Conservation (phyloP, 2,888 invertebrate genomes). For the Emmelina monodactyla region DNA sequence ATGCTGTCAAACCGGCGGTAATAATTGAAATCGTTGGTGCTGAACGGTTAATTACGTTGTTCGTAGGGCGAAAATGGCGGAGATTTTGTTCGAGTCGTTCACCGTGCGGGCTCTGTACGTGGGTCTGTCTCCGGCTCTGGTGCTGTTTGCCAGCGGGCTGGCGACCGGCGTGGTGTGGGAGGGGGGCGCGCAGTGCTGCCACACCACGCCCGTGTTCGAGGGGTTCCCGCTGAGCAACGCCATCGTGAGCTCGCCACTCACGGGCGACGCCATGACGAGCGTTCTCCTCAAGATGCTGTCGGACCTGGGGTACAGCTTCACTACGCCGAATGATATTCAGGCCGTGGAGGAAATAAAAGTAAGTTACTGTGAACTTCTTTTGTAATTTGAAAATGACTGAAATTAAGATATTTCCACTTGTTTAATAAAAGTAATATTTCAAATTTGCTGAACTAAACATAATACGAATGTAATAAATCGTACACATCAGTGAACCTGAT, state of each 20-base stretch:
- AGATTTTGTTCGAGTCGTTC: slow-evolving; percentile 65
- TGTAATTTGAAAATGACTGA: no score
- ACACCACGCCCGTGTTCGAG: slow-evolving; percentile 61
- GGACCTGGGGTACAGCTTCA: slow-evolving; percentile 86
- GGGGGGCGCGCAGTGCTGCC: slow-evolving; percentile 52
- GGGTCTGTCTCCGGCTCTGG: slow-evolving; percentile 49
- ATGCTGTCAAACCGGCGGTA: no score
- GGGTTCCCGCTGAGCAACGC: slow-evolving; percentile 83
- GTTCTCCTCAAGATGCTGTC: slow-evolving; percentile 85
- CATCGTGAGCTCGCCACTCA: slow-evolving; percentile 82
- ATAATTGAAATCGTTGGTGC: no score
- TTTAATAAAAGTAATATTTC: no score
- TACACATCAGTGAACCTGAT: no score
- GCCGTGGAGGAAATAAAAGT: slow-evolving; percentile 92
- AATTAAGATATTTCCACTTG: no score
- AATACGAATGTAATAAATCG: no score
- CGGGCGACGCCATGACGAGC: slow-evolving; percentile 80
- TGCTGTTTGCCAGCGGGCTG: slow-evolving; percentile 55
- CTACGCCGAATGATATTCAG: slow-evolving; percentile 86
- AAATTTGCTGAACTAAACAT: no score
- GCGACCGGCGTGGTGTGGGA: slow-evolving; percentile 62
- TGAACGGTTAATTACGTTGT: no score
- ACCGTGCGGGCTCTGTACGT: slow-evolving; percentile 56
- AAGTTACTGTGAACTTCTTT: no score
- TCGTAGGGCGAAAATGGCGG: slow-evolving; percentile 70